Evolutionary conservation across 2,797 vertebrate genomes (phyloP), one percentile per base, ranked within the genome.

Genomic region (Danio jaintianensis): DNA sequence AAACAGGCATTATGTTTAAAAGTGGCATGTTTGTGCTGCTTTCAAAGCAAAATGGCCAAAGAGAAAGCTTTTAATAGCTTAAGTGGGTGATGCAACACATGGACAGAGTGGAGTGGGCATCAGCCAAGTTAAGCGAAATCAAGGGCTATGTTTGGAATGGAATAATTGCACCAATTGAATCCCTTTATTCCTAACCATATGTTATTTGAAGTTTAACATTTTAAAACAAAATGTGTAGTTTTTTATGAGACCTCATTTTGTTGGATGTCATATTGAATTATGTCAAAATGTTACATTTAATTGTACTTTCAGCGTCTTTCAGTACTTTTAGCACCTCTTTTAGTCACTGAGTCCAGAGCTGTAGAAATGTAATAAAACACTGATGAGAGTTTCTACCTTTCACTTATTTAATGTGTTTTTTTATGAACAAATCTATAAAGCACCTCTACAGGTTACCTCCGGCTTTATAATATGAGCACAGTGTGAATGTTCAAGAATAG

Each of bases 71-170:
- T 61, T 70, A 72, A 79, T 62, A 79, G 78, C 29, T 70, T 70
- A 72, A 79, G 68, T 78, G 64, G 52, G 45, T 59, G 52, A 78
- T 68, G 63, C 42, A 78, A 79, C 45, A 53, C 47, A 79, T 43
- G 69, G 78, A 72, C 66, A 71, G 77, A 40, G 43, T 48, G 45
- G 43, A 22, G 55, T 69, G 77, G 53, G 69, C 38, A 74, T 58
- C 16, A 45, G 62, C 47, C 40, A 64, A 75, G 40, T 50, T 64
- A 50, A 55, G 18, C 40, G 13, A 16, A 45, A 77, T 45, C 52
- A 36, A 77, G 20, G 20, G 15, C 75, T 53, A 62, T 67, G 16
- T 58, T 68, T 68, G 22, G 52, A 77, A 67, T 18, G 22, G 11
- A 38, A 62, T 38, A 75, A 29, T 62, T 13, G 45, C 40, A n/a